Conservation (phyloP, 2,888 invertebrate genomes). For the Trichogramma evanescens region DNA sequence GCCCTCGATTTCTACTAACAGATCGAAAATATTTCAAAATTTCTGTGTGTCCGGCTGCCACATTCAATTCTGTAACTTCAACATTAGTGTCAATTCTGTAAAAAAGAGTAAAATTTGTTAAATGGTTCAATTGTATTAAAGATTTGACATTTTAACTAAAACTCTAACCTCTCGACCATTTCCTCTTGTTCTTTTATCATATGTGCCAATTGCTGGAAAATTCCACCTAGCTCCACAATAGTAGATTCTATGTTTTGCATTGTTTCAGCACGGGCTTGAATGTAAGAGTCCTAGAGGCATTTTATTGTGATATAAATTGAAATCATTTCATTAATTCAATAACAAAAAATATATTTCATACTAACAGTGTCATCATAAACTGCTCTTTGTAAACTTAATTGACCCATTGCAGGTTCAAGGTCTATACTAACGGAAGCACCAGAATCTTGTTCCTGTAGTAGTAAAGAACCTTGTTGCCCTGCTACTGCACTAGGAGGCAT, state of each 20-base stretch:
- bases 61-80: slow-evolving; percentile 90
- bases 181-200: slow-evolving; percentile 99
- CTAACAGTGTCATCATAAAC: slow-evolving; percentile 42
- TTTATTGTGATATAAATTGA: slow-evolving; percentile 1
- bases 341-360: slow-evolving; percentile 4
- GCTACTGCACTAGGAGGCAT: slow-evolving; percentile 58
- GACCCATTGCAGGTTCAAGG: slow-evolving; percentile 59
- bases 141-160: slow-evolving; percentile 1
- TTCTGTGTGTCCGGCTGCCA: slow-evolving; percentile 95
- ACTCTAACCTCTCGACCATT: slow-evolving; percentile 72
- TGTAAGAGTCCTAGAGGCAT: slow-evolving; percentile 65
- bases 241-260: slow-evolving; percentile 99
- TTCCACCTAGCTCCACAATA: slow-evolving; percentile 97
- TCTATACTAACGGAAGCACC: slow-evolving; percentile 66
- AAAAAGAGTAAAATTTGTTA: slow-evolving; percentile 21
- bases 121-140: neutral
- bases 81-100: slow-evolving; percentile 91
- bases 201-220: slow-evolving; percentile 89
- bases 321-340: slow-evolving; percentile 1
- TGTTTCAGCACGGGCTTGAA: slow-evolving; percentile 89
- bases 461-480: slow-evolving; percentile 46
- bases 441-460: slow-evolving; percentile 42
- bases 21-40: slow-evolving; percentile 96
- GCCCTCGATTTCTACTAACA: slow-evolving; percentile 93
- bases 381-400: slow-evolving; percentile 42